These are phyloP conservation scores for Drosophila biarmipes DNA, from an alignment of 1,140 invertebrate species.

Conservation along the genomic window DNA sequence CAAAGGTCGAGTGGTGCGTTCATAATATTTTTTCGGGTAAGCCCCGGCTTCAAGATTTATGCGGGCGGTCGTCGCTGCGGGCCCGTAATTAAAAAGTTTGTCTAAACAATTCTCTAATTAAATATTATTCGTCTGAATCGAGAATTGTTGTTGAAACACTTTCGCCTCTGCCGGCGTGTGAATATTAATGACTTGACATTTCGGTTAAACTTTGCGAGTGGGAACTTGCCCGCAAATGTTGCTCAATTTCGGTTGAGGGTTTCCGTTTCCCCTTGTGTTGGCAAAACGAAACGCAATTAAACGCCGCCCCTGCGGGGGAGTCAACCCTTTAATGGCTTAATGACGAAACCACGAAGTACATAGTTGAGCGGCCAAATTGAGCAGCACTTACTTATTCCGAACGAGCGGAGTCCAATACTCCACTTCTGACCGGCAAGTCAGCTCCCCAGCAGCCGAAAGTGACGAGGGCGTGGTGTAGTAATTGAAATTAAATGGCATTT, in stretches of 20 bases:
- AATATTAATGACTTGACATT: slow-evolving; percentile 80
- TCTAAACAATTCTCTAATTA: slow-evolving; percentile 82
- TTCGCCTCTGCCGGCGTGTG: slow-evolving; percentile 48
- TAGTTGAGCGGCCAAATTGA: slow-evolving; percentile 77
- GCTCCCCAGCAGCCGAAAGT: slow-evolving; percentile 12
- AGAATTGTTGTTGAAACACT: slow-evolving; percentile 32
- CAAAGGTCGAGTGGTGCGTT: slow-evolving; percentile 8
- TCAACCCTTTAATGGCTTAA: slow-evolving; percentile 72
- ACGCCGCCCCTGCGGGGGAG: not conserved
- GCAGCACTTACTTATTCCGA: slow-evolving; percentile 76
- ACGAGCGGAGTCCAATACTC: slow-evolving; percentile 47
- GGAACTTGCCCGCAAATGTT: slow-evolving; percentile 67
- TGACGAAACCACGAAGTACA: slow-evolving; percentile 77
- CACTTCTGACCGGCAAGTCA: slow-evolving; percentile 21
- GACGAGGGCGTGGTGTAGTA: slow-evolving; percentile 26
- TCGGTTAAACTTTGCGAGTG: slow-evolving; percentile 44
- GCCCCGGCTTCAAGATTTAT: slow-evolving; percentile 58
- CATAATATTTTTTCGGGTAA: slow-evolving; percentile 39
- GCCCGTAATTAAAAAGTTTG: slow-evolving; percentile 75
- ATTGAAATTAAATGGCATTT: slow-evolving; percentile 55
- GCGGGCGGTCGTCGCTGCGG: slow-evolving; percentile 40
- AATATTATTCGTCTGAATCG: slow-evolving; percentile 71
- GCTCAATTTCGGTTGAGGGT: slow-evolving; percentile 62
- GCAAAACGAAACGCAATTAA: slow-evolving; percentile 55
- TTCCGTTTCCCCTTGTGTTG: slow-evolving; percentile 26